These are phyloP conservation scores for Microdon myrmicae DNA, from an alignment of 2,888 invertebrate genomes.

Conservation along the genomic window DNA sequence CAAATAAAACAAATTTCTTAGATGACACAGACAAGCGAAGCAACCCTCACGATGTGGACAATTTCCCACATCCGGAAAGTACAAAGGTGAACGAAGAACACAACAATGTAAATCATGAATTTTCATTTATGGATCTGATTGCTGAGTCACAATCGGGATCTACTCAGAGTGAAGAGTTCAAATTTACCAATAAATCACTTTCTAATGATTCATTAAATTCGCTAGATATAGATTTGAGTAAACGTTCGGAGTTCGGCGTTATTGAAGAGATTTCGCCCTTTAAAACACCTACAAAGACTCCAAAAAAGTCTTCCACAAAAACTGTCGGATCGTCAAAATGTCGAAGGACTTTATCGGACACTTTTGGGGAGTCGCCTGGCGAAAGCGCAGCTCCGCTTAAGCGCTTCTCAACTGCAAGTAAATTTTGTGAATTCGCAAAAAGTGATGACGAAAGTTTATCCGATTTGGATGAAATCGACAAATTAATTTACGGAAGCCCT, in stretches of 20 bases:
- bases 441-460: slow-evolving; percentile 47
- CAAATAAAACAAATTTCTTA: slow-evolving; percentile 56
- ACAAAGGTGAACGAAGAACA: not conserved
- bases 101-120: slow-evolving; percentile 22
- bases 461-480: slow-evolving; percentile 62
- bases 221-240: slow-evolving; percentile 52
- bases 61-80: not conserved
- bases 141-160: slow-evolving; percentile 9
- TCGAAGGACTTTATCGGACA: slow-evolving; percentile 55
- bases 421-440: slow-evolving; percentile 54
- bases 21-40: not conserved
- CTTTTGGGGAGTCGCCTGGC: slow-evolving; percentile 57
- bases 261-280: slow-evolving; percentile 57
- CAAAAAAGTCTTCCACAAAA: slow-evolving; percentile 28
- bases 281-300: slow-evolving; percentile 37
- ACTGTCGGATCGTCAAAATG: slow-evolving; percentile 7
- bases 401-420: slow-evolving; percentile 50
- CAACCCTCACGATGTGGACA: not conserved
- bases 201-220: slow-evolving; percentile 3
- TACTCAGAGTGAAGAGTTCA: slow-evolving; percentile 16
- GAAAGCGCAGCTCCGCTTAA: slow-evolving; percentile 53
- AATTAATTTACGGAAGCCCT: slow-evolving; percentile 55
- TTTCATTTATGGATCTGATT: slow-evolving; percentile 47
- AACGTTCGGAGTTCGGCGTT: slow-evolving; percentile 61
- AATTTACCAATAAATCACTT: slow-evolving; percentile 1